phyloP scores from a whole-genome alignment of 1,140 invertebrate genomes.

The Andricus grossulariae region DNA sequence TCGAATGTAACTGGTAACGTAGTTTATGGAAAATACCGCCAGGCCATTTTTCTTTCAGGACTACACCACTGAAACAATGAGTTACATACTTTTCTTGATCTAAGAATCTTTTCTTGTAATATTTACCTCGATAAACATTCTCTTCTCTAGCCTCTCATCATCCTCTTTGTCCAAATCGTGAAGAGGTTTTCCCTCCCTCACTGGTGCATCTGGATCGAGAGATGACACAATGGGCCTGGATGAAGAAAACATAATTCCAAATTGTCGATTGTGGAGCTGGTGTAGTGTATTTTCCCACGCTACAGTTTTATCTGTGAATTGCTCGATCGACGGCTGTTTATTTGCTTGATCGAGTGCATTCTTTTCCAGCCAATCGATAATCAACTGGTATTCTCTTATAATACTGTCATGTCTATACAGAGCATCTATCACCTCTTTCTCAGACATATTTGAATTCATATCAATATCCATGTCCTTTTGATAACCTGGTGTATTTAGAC shows the following conservation, averaged over 20 bases:
- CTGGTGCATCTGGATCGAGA: conserved; percentile 95
- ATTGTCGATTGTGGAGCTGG: conserved; percentile 80
- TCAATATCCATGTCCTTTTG: conserved; percentile 75
- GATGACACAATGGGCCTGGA: conserved; percentile 81
- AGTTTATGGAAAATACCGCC: no score
- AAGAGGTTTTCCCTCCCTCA: conserved; percentile 85
- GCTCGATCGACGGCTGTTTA: conserved; percentile 80
- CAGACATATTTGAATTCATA: conserved; percentile 69
- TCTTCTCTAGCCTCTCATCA: conserved; percentile 84
- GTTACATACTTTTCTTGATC: not conserved
- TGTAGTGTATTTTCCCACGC: conserved; percentile 95
- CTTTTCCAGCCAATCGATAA: conserved; percentile 95
- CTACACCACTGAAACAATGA: not conserved
- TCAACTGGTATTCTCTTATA: conserved; percentile 86
- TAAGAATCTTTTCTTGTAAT: conserved; percentile 24
- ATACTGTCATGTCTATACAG: conserved; percentile 81
- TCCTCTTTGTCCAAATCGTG: conserved; percentile 94
- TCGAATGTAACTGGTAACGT: no score
- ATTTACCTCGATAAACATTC: conserved; percentile 72
- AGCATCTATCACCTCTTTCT: conserved; percentile 80
- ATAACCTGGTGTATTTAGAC: conserved; percentile 72
- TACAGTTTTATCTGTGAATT: conserved; percentile 85
- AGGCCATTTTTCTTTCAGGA: no score
- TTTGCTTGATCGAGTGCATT: conserved; percentile 85
- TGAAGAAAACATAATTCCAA: conserved; percentile 77